Evolutionary conservation across 2,888 invertebrate species (phyloP).

Genomic region (Cheilosia grossa): DNA sequence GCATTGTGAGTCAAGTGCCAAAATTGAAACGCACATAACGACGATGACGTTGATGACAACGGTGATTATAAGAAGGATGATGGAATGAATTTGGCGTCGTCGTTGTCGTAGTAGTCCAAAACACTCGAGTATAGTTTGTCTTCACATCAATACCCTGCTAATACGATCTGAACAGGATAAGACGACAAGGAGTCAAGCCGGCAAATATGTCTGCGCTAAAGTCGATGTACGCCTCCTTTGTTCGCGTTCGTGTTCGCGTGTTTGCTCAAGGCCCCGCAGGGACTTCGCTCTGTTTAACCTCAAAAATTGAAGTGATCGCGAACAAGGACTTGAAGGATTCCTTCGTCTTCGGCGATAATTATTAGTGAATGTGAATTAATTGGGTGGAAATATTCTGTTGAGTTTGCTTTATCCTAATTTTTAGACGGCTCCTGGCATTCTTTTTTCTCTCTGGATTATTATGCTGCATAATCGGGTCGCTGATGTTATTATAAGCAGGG

Average conservation of each 20-base stretch:
- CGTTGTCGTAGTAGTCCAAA: conserved; percentile 44
- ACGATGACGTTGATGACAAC: conserved; percentile 9
- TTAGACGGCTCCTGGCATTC: conserved; percentile 11
- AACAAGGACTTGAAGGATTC: conserved; percentile 51
- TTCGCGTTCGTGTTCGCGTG: conserved; percentile 30
- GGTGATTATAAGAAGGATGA: conserved; percentile 19
- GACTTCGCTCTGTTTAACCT: conserved; percentile 71
- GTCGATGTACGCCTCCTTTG: conserved; percentile 2
- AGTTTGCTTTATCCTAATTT: conserved; percentile 69
- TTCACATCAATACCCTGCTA: conserved; percentile 67
- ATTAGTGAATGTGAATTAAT: conserved; percentile 70
- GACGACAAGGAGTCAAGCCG: conserved; percentile 49
- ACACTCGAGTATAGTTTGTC: conserved; percentile 71
- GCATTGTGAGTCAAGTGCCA: conserved; percentile 64
- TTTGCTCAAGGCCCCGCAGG: conserved; percentile 41
- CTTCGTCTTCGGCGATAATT: conserved; percentile 43
- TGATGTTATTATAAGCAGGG: conserved; percentile 51
- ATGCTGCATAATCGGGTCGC: conserved; percentile 59
- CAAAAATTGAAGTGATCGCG: conserved; percentile 67
- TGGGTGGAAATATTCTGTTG: conserved; percentile 69
- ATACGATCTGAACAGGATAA: conserved; percentile 61
- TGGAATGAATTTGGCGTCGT: conserved; percentile 53
- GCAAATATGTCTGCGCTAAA: conserved; percentile 50
- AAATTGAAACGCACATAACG: conserved; percentile 39
- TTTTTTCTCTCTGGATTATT: conserved; percentile 12